Base-by-base conservation (phyloP, 2,797 vertebrate genomes). In the Eurystomus glaucurus region DNA sequence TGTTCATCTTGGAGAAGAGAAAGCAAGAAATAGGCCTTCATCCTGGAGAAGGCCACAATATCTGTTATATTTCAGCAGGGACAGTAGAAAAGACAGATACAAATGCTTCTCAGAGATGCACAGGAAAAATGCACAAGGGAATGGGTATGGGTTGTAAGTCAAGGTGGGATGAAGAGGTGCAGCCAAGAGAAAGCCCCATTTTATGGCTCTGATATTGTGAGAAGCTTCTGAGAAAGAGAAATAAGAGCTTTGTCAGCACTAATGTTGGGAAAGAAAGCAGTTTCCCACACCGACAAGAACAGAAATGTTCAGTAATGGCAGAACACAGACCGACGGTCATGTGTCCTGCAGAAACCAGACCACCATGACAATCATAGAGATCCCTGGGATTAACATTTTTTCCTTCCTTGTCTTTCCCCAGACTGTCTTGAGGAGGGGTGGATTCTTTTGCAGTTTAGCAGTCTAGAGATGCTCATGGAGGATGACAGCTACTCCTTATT, bases 361-460 rank as follows among this genome's bases (percentile, higher is more conserved):
- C 8, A 80, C 18, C 4, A 8, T 6, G 39, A 26, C 9, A 45
- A 33, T 31, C n/a, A 21, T 0, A 45, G 35, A 31, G 26, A 31
- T 50, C 22, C 21, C 9, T 61, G 19, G 19, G 10, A 26, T 9
- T 70, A 11, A 41, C 15, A 41, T 41, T 71, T 81, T 55, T 71
- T 31, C 1, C 3, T 57, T 18, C 4, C 3, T 2, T 0, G 0
- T 58, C 1, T 28, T 51, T 8, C 10, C 13, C 23, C 7, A 1
- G 3, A 3, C 7, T 76, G 1, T 35, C 33, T 35, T 37, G 20
- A 85, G 4, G 9, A 68, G 4, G 6, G 10, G 9, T 35, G 21
- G 35, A 37, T 82, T 93, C 13, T 68, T 6, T 66, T 60, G 13
- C 39, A 75, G 26, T 12, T 17, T 46, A 57, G 1, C 22, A 54